phyloP scores from a whole-genome alignment of 2,888 invertebrate genomes.

The Philhelius pedissequus region DNA sequence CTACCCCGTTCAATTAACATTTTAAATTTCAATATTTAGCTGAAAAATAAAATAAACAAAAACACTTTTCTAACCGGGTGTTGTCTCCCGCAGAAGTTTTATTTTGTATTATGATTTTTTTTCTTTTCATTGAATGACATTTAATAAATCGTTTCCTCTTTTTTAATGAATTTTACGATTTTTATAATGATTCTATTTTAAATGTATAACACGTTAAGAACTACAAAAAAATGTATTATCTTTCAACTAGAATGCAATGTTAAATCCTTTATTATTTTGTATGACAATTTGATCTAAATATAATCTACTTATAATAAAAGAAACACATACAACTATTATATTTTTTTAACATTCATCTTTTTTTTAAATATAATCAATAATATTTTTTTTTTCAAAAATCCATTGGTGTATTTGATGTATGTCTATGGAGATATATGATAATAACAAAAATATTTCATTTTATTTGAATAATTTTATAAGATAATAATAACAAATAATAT shows the following conservation, averaged over 20 bases:
- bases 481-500: background rate
- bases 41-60: background rate
- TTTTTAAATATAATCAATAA: slow-evolving; percentile 40
- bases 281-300: slow-evolving; percentile 60
- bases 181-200: slow-evolving; percentile 60
- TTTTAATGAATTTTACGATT: background rate
- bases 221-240: slow-evolving; percentile 57
- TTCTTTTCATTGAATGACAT: slow-evolving; percentile 59
- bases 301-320: slow-evolving; percentile 60
- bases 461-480: background rate
- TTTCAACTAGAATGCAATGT: slow-evolving; percentile 48
- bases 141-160: slow-evolving; percentile 63
- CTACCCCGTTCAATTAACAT: too few species aligned
- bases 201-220: slow-evolving; percentile 66
- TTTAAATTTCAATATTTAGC: too few species aligned
- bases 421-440: background rate
- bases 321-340: slow-evolving; percentile 38
- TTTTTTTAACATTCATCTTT: slow-evolving; percentile 30
- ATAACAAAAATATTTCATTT: slow-evolving; percentile 26
- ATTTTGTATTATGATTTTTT: slow-evolving; percentile 50
- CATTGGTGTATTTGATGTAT: slow-evolving; percentile 11
- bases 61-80: background rate
- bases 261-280: slow-evolving; percentile 23
- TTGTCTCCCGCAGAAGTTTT: background rate
- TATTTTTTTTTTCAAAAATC: slow-evolving; percentile 35